phyloP scores from a whole-genome alignment of 2,797 vertebrate genomes.

The Heliangelus exortis region DNA sequence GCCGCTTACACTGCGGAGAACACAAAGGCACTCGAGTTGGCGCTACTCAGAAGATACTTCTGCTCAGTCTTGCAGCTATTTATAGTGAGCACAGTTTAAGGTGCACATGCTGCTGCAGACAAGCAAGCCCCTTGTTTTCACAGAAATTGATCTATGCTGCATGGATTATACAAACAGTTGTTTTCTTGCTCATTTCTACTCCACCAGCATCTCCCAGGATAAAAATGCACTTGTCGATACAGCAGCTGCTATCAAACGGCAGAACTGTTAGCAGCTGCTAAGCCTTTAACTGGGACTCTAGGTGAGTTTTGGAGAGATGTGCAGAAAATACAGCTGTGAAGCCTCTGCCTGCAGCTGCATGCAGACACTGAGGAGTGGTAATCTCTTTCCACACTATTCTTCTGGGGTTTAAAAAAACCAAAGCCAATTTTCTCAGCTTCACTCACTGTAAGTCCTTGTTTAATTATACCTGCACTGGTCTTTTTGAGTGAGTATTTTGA shows the following conservation, averaged over 20 bases:
- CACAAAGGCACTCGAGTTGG: background rate
- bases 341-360: background rate
- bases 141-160: background rate
- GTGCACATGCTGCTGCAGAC: background rate
- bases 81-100: background rate
- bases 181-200: slow-evolving; percentile 17
- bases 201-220: background rate
- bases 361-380: background rate
- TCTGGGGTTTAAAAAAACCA: background rate
- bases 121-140: background rate
- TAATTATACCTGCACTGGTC: background rate
- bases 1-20: background rate
- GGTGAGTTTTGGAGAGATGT: slow-evolving; percentile 29
- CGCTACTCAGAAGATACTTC: background rate
- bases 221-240: background rate
- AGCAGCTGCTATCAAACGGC: slow-evolving; percentile 45
- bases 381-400: background rate
- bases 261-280: slow-evolving; percentile 18
- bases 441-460: background rate
- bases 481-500: background rate
- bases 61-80: background rate
- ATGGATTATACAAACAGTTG: background rate
- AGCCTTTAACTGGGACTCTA: background rate
- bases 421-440: background rate
- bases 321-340: slow-evolving; percentile 44